Evolutionary conservation across 2,113 vertebrate genomes (phyloP).

Genomic region (Mungos mungo): DNA sequence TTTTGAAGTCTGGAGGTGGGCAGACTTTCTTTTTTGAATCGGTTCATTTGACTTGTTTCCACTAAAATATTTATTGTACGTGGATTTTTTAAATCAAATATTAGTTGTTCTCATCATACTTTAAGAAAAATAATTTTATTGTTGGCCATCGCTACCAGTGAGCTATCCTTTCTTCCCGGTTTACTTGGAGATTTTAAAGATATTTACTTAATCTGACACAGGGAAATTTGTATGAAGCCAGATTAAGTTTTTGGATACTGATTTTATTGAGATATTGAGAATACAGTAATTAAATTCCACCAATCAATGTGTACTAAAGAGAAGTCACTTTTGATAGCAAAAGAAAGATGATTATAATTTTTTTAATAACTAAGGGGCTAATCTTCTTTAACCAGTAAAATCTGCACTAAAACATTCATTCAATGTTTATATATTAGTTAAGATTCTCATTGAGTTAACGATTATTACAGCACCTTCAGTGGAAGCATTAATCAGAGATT

Average conservation of each 20-base stretch:
- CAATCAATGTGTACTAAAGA: constrained; percentile 39
- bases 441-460: constrained; percentile 41
- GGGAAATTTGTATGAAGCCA: background rate
- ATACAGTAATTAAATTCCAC: constrained; percentile 17
- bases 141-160: background rate
- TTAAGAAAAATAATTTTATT: background rate
- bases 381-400: constrained; percentile 31
- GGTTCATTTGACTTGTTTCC: background rate
- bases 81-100: constrained; percentile 15
- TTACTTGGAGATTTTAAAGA: background rate
- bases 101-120: background rate
- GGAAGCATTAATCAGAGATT: constrained; percentile 39
- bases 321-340: constrained; percentile 28
- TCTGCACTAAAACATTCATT: background rate
- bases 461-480: background rate
- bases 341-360: background rate
- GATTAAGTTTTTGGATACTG: background rate
- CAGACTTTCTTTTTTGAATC: background rate
- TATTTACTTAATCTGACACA: background rate
- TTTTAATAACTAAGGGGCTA: constrained; percentile 22
- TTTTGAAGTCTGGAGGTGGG: constrained; percentile 8
- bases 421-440: constrained; percentile 37
- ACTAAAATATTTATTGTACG: constrained; percentile 6
- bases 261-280: constrained; percentile 35
- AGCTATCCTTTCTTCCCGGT: background rate